Evolutionary conservation across 2,797 vertebrate species (phyloP).

Genomic region (Glyptemys insculpta): DNA sequence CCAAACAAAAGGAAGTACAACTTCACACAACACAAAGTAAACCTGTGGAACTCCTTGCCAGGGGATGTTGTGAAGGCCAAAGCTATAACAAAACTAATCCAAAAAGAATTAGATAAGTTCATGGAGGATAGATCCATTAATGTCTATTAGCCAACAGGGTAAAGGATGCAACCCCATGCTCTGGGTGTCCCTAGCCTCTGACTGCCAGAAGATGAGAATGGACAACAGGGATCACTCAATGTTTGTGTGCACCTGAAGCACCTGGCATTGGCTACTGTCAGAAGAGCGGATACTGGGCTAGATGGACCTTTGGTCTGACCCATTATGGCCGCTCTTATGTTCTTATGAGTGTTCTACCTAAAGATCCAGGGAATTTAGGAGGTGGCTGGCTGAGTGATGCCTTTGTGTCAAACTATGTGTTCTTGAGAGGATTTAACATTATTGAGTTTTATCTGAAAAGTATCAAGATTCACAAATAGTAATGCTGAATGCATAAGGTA

Average conservation of each 20-base stretch:
- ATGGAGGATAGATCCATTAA: too few relatives aligned
- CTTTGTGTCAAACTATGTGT: not conserved
- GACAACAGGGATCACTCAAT: too few relatives aligned
- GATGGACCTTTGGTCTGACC: not conserved
- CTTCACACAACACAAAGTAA: not conserved
- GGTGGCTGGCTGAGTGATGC: not conserved
- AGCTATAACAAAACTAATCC: not conserved
- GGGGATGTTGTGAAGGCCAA: not conserved
- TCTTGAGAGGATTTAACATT: not conserved
- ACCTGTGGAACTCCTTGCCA: not conserved
- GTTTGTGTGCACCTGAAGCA: not conserved
- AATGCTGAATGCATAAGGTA: not conserved
- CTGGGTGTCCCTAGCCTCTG: not conserved
- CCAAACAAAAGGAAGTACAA: not conserved
- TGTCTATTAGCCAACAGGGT: not conserved
- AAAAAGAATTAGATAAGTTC: too few relatives aligned
- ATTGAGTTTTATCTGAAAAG: not conserved
- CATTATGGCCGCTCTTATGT: not conserved
- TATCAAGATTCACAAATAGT: constrained; percentile 21
- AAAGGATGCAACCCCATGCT: not conserved
- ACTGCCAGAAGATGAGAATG: not conserved
- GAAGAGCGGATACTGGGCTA: not conserved
- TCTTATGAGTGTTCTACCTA: not conserved
- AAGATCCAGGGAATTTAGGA: not conserved
- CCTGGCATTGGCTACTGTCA: not conserved